Evolutionary conservation across 2,888 invertebrate species (phyloP).

Genomic region (Acrobasis suavella): DNA sequence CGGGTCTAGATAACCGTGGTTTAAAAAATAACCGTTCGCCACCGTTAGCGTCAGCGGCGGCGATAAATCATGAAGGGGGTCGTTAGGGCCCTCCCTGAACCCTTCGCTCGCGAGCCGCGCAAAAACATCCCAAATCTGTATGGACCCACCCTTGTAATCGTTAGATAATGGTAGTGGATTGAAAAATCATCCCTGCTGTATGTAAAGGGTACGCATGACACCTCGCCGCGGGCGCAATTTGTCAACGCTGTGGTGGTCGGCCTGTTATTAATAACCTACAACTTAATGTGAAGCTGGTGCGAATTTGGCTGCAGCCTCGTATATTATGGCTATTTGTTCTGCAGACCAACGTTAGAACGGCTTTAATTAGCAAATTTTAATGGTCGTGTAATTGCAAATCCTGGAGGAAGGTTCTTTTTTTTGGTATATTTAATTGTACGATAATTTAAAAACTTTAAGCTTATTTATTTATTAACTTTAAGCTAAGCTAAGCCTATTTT

Average conservation of each 20-base stretch:
- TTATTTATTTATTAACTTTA: no score
- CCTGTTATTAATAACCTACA: conserved; percentile 31
- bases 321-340: conserved; percentile 7
- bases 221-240: conserved; percentile 37
- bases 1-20: conserved; percentile 60
- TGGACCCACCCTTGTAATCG: conserved; percentile 78
- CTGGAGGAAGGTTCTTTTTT: no score
- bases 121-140: conserved; percentile 73
- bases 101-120: conserved; percentile 48
- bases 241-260: conserved; percentile 30
- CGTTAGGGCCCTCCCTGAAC: conserved; percentile 54
- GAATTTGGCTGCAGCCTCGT: conserved; percentile 8
- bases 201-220: conserved; percentile 55
- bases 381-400: not conserved
- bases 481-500: no score
- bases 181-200: conserved; percentile 75
- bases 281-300: conserved; percentile 16
- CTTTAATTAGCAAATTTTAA: conserved; percentile 3
- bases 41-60: conserved; percentile 50
- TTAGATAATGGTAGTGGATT: conserved; percentile 75
- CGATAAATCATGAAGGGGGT: conserved; percentile 67
- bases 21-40: conserved; percentile 66
- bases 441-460: no score
- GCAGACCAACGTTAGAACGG: conserved; percentile 2
- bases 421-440: no score